These are phyloP conservation scores for Orthosia gothica DNA, from an alignment of 2,888 invertebrate genomes.

Conservation along the genomic window DNA sequence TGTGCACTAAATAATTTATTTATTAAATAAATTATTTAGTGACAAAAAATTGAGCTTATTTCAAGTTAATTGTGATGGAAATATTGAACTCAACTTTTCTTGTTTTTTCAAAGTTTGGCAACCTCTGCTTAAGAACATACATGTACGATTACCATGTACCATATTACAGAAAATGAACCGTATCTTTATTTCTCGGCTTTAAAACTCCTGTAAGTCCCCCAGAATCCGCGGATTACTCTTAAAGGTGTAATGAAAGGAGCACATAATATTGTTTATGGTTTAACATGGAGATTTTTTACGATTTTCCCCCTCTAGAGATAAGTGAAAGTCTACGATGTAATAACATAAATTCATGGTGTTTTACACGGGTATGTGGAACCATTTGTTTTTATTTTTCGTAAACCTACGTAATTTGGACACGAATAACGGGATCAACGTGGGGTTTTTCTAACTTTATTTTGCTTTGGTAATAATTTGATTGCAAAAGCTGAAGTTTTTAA, in stretches of 20 bases:
- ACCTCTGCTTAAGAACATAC: slow-evolving; percentile 15
- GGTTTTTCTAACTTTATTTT: background rate
- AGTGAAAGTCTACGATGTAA: slow-evolving; percentile 57
- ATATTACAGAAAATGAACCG: slow-evolving; percentile 42
- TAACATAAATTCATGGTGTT: slow-evolving; percentile 52
- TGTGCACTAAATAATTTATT: too few relatives aligned
- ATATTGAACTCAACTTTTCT: too few relatives aligned
- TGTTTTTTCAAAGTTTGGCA: slow-evolving; percentile 1
- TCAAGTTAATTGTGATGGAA: too few relatives aligned
- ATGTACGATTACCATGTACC: slow-evolving; percentile 10
- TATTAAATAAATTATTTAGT: too few relatives aligned
- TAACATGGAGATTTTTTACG: slow-evolving; percentile 55
- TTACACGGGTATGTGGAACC: background rate
- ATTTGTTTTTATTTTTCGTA: slow-evolving; percentile 50
- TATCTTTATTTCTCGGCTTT: slow-evolving; percentile 40
- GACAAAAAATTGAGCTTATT: background rate
- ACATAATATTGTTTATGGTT: slow-evolving; percentile 51
- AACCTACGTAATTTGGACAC: slow-evolving; percentile 30
- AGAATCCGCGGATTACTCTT: slow-evolving; percentile 45
- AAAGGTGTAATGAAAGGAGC: slow-evolving; percentile 43
- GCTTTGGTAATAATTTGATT: slow-evolving; percentile 1
- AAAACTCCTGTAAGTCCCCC: slow-evolving; percentile 33
- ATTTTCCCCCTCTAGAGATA: slow-evolving; percentile 43
- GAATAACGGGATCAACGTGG: slow-evolving; percentile 3
- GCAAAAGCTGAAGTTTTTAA: background rate